phyloP scores from a whole-genome alignment of 2,888 invertebrate species.

The Merodon equestris region DNA sequence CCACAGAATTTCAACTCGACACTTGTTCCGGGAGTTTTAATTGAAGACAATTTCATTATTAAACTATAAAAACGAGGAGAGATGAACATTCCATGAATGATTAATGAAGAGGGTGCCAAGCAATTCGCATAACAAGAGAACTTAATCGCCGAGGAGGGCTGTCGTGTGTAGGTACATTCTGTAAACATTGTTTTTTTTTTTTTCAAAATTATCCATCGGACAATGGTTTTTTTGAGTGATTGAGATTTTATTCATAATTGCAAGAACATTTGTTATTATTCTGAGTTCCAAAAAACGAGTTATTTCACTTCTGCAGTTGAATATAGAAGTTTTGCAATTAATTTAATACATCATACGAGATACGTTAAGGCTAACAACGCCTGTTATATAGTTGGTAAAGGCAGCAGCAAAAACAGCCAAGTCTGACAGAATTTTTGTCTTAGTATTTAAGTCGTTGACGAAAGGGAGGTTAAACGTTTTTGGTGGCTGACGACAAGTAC shows the following conservation, averaged over 20 bases:
- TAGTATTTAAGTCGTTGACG: too few species aligned
- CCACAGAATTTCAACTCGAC: slow-evolving; percentile 63
- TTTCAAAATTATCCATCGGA: slow-evolving; percentile 15
- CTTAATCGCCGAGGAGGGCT: slow-evolving; percentile 63
- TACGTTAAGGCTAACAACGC: too few species aligned
- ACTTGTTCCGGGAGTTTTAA: slow-evolving; percentile 67
- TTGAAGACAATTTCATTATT: slow-evolving; percentile 68
- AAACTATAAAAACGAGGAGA: slow-evolving; percentile 52
- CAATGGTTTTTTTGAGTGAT: slow-evolving; percentile 1
- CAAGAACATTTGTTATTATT: slow-evolving; percentile 25
- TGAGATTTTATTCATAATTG: slow-evolving; percentile 7
- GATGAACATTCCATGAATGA: slow-evolving; percentile 34
- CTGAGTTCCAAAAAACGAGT: too few species aligned
- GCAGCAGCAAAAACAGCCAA: too few species aligned
- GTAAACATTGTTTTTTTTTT: slow-evolving; percentile 46
- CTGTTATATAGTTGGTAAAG: too few species aligned
- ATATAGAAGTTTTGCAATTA: too few species aligned
- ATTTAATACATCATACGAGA: too few species aligned
- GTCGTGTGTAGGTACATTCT: slow-evolving; percentile 28
- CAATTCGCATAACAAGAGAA: slow-evolving; percentile 53
- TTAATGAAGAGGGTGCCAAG: slow-evolving; percentile 64
- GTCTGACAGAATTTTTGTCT: too few species aligned
- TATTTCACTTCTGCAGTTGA: too few species aligned
- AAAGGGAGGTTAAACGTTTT: too few species aligned
- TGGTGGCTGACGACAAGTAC: too few species aligned